Conservation (phyloP, 1,140 invertebrate genomes). For the Lanistes nyassanus region DNA sequence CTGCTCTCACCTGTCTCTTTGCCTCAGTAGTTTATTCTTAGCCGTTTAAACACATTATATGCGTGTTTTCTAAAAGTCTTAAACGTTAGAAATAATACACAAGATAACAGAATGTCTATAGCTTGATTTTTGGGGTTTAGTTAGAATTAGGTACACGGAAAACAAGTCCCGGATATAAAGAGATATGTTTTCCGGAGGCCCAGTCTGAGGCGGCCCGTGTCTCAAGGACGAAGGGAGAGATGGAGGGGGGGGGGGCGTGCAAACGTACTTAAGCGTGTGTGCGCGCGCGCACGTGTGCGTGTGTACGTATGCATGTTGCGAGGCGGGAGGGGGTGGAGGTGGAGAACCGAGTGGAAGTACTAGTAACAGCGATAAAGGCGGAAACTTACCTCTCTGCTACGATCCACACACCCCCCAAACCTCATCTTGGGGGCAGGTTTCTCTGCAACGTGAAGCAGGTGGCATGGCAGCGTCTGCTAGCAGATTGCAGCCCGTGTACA, state of each 20-base stretch:
- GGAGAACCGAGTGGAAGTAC: not conserved
- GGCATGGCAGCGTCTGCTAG: no score
- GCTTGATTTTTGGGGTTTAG: not conserved
- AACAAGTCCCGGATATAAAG: not conserved
- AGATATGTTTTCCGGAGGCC: no score
- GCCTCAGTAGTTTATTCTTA: not conserved
- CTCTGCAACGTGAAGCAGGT: no score
- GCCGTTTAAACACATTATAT: not conserved
- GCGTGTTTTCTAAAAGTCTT: not conserved
- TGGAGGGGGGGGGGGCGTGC: conserved; percentile 3
- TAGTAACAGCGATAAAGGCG: no score
- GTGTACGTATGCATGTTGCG: no score
- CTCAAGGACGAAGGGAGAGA: not conserved
- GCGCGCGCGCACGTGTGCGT: not conserved
- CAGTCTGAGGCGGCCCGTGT: not conserved
- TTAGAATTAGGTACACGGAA: not conserved
- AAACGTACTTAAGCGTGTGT: not conserved
- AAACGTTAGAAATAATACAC: not conserved
- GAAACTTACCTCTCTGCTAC: no score
- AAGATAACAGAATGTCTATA: not conserved
- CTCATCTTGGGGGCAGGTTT: no score
- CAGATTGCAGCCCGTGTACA: no score
- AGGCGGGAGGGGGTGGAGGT: not conserved
- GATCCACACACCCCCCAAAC: not conserved
- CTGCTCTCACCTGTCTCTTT: not conserved